phyloP scores from a whole-genome alignment of 2,888 invertebrate species.

The Cancer borealis region DNA sequence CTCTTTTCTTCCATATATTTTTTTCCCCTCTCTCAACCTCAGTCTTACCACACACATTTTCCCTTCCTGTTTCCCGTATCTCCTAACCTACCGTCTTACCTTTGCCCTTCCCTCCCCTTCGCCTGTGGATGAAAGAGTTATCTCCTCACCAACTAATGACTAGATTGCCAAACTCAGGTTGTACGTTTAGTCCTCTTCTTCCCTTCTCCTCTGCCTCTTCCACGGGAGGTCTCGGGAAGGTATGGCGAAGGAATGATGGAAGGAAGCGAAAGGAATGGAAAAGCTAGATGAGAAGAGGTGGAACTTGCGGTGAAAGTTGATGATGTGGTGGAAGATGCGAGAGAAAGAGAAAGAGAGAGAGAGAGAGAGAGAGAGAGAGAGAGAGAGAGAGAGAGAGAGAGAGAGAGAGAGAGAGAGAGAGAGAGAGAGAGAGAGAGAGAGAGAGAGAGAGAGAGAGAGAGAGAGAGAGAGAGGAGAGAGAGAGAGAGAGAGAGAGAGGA shows the following conservation, averaged over 20 bases:
- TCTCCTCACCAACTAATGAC: neutral
- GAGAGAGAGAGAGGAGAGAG: conserved; percentile 18
- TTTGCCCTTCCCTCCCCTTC: neutral
- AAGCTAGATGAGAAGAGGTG: neutral
- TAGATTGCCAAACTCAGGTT: neutral
- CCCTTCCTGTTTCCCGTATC: neutral
- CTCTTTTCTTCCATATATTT: neutral
- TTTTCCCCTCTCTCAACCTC: neutral
- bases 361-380: conserved; percentile 52
- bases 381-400: conserved; percentile 26
- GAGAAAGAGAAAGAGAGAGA: conserved; percentile 30
- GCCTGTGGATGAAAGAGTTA: neutral
- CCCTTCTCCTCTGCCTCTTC: conserved; percentile 6
- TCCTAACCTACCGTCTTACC: neutral
- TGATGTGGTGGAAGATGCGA: neutral
- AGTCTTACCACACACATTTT: neutral
- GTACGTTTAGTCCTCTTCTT: neutral
- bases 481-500: neutral
- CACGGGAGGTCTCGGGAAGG: neutral
- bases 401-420: neutral
- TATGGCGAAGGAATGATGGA: neutral
- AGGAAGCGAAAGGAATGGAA: neutral
- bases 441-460: neutral
- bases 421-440: neutral
- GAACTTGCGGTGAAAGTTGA: too few species aligned